Evolutionary conservation across 2,797 vertebrate genomes (phyloP).

Genomic region (Tragelaphus oryx): DNA sequence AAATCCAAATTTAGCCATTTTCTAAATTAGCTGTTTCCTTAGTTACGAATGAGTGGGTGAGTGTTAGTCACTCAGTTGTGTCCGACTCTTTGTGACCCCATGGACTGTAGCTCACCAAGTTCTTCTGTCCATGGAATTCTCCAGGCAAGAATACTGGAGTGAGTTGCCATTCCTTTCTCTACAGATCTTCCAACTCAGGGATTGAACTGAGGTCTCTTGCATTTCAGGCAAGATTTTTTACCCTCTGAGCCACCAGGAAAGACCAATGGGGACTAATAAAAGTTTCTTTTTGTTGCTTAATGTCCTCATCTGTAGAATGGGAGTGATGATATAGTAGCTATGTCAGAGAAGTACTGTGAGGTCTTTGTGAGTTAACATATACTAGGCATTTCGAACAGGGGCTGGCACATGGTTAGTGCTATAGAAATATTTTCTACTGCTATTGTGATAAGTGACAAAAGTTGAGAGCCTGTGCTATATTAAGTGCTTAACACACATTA

Average conservation of each 20-base stretch:
- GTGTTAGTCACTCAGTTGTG: not conserved
- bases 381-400: not conserved
- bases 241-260: not conserved
- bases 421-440: not conserved
- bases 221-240: not conserved
- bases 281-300: not conserved
- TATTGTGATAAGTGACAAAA: not conserved
- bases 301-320: not conserved
- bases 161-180: not conserved
- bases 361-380: not conserved
- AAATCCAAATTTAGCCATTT: not conserved
- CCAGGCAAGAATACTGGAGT: not conserved
- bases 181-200: not conserved
- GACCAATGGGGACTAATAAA: not conserved
- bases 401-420: not conserved
- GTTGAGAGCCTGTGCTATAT: not conserved
- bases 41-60: not conserved
- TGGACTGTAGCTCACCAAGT: not conserved
- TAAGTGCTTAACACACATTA: not conserved
- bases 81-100: not conserved
- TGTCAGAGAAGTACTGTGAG: not conserved
- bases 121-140: not conserved
- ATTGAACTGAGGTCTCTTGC: not conserved
- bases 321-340: not conserved
- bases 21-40: not conserved